phyloP scores from a whole-genome alignment of 2,797 vertebrate genomes.

The Typhlichthys eigenmanni region DNA sequence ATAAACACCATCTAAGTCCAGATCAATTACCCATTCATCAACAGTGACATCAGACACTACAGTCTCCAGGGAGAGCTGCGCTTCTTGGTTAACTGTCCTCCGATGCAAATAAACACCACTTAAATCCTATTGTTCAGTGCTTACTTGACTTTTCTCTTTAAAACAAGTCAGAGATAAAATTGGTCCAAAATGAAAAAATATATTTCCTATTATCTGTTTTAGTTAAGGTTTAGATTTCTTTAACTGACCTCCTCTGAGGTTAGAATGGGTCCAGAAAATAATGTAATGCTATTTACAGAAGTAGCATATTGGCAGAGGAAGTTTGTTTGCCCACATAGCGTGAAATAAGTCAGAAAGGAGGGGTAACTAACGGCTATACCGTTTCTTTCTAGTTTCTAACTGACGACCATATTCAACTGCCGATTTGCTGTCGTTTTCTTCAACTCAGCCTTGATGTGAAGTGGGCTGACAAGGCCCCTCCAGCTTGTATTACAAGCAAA shows the following conservation, averaged over 20 bases:
- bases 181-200: too few relatives aligned
- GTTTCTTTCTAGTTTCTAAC: slow-evolving; percentile 4
- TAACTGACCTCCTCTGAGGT: too few relatives aligned
- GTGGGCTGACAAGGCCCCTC: background rate
- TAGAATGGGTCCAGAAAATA: too few relatives aligned
- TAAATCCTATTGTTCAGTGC: too few relatives aligned
- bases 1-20: background rate
- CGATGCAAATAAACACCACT: background rate
- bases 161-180: too few relatives aligned
- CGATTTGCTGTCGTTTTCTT: background rate
- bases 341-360: slow-evolving; percentile 21
- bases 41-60: slow-evolving; percentile 11
- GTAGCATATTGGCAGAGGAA: slow-evolving; percentile 7
- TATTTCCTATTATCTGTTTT: too few relatives aligned
- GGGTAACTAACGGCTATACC: slow-evolving; percentile 10
- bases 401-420: background rate
- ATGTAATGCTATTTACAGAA: too few relatives aligned
- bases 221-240: too few relatives aligned
- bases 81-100: background rate
- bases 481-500: slow-evolving; percentile 6
- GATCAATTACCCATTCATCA: slow-evolving; percentile 1
- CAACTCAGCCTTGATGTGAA: slow-evolving; percentile 6
- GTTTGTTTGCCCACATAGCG: background rate
- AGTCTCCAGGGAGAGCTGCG: background rate
- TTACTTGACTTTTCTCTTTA: too few relatives aligned